Evolutionary conservation across 2,113 vertebrate species (phyloP).

Genomic region (Orcinus orca): DNA sequence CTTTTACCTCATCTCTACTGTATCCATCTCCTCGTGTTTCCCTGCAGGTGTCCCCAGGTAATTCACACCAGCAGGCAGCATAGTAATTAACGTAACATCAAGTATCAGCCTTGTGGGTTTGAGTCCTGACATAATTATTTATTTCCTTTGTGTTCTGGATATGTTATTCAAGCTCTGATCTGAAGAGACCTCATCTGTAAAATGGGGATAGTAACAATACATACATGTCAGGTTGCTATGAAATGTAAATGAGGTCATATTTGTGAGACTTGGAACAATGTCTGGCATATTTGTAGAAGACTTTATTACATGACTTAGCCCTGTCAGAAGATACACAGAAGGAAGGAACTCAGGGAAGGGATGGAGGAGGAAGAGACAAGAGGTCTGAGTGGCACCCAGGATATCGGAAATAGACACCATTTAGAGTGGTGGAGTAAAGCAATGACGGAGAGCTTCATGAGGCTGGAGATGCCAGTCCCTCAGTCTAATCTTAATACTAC

Average conservation of each 20-base stretch:
- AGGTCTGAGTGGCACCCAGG: not conserved
- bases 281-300: not conserved
- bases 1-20: not conserved
- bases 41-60: not conserved
- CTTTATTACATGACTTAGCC: not conserved
- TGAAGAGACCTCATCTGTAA: not conserved
- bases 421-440: too few relatives aligned
- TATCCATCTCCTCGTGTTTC: fast-evolving
- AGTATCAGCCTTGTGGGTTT: not conserved
- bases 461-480: too few relatives aligned
- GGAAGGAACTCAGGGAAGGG: not conserved
- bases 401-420: not conserved
- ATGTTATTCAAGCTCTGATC: not conserved
- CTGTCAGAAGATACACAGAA: not conserved
- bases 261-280: not conserved
- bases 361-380: not conserved
- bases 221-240: not conserved
- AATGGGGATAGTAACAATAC: not conserved
- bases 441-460: fast-evolving
- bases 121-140: not conserved
- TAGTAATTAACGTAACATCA: fast-evolving
- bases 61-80: not conserved
- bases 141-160: not conserved
- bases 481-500: too few relatives aligned
- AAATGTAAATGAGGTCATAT: not conserved